Base-by-base conservation (phyloP, 2,888 invertebrate species). In the Amiota minor region DNA sequence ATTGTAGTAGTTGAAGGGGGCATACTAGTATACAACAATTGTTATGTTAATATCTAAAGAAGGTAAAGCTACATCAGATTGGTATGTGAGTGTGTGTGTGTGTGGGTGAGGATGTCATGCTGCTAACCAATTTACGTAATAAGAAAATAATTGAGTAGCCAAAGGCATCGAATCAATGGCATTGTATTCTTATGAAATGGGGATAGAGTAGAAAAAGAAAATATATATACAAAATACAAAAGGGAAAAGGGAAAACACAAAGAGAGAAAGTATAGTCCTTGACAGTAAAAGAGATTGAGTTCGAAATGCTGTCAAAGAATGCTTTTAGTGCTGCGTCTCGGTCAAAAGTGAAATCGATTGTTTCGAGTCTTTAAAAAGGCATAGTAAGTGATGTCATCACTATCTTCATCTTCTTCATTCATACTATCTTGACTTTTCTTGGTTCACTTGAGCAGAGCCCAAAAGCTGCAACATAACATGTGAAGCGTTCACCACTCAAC, bases 101-200 rank as follows among this genome's bases (percentile, higher is more conserved):
- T 35, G 35, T 2, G 35, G 6, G n/a, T n/a, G n/a, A n/a, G n/a
- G 2, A 6, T 35, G 35, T 6, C 35, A 35, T 18, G 20, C 50
- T 50, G 67, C 67, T 14, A 53, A 79, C 78, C 84, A 85, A 83
- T 85, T 85, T 83, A 80, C 76, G 76, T 79, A 85, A 81, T 80
- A 84, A 80, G 77, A 81, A 82, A 83, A 84, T 83, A 83, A 83
- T 85, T 83, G 84, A 83, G 84, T 83, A 81, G 79, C 75, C 81
- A 78, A 69, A 59, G 11, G 23, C 18, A 18, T 8, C 9, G 10
- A 18, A 18, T 50, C 53, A 61, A 64, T 45, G 45, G 64, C 46
- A 9, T 45, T n/a, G 59, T 18, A 18, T 35, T 35, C 0, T 6
- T 35, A 8, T 35, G 35, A 35, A 35, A 35, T 35, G 35, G 18